Conservation (phyloP, 2,888 invertebrate species). For the Tethea ocularis region DNA sequence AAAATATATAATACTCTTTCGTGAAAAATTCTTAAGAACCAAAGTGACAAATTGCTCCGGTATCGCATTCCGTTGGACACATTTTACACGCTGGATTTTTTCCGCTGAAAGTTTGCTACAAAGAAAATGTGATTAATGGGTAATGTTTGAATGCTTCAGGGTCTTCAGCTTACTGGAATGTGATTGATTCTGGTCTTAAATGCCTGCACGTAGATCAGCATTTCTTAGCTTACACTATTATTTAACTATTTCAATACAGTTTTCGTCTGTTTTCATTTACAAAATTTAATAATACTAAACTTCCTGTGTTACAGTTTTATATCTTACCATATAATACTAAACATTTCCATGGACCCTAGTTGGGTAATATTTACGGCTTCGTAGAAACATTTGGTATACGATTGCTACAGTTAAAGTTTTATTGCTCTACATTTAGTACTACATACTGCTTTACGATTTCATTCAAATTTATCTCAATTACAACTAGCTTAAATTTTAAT, state of each 20-base stretch:
- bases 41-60: constrained; percentile 52
- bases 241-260: background rate
- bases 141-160: constrained; percentile 19
- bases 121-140: constrained; percentile 41
- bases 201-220: background rate
- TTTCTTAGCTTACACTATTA: background rate
- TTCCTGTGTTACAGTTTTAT: background rate
- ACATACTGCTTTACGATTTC: constrained; percentile 58
- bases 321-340: constrained; percentile 18
- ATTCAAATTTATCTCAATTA: constrained; percentile 46
- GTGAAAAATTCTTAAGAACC: constrained; percentile 38
- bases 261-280: background rate
- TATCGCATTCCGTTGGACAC: constrained; percentile 49
- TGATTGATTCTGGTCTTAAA: background rate
- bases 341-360: constrained; percentile 43
- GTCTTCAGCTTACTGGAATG: constrained; percentile 19
- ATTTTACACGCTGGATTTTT: constrained; percentile 47
- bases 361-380: constrained; percentile 61
- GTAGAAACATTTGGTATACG: constrained; percentile 48
- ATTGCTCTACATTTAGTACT: constrained; percentile 60
- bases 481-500: constrained; percentile 18
- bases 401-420: constrained; percentile 55
- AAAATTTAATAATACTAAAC: no score
- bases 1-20: constrained; percentile 8
- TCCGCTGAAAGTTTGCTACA: constrained; percentile 31